These are phyloP conservation scores for Axis porcinus DNA, from an alignment of 2,113 vertebrate genomes.

Conservation along the genomic window DNA sequence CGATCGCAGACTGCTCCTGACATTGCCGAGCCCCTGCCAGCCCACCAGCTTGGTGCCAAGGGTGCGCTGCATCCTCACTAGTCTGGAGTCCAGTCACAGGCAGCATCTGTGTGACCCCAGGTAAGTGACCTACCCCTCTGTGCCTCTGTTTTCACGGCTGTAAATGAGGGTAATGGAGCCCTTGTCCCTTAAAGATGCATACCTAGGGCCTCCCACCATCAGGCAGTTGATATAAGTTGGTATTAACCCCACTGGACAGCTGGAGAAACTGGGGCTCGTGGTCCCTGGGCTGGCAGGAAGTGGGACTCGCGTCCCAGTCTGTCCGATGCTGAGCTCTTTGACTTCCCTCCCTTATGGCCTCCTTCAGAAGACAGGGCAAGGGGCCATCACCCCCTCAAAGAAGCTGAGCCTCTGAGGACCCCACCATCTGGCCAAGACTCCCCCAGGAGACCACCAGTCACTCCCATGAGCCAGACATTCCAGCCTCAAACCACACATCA, in stretches of 20 bases:
- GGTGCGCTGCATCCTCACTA: not conserved
- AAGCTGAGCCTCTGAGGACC: not conserved
- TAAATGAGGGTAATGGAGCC: not conserved
- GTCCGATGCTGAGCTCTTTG: not conserved
- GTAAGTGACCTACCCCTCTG: too few species aligned
- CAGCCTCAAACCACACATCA: accelerated
- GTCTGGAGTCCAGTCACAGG: too few species aligned
- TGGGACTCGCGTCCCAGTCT: not conserved
- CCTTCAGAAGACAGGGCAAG: not conserved
- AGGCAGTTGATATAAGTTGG: not conserved
- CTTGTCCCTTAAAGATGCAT: not conserved
- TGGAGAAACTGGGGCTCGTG: not conserved
- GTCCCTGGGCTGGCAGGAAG: not conserved
- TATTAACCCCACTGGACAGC: not conserved
- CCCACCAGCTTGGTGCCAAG: not conserved
- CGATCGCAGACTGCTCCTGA: accelerated
- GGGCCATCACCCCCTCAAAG: accelerated
- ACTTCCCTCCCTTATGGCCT: not conserved
- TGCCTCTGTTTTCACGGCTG: not conserved
- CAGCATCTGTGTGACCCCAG: not conserved
- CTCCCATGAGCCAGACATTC: accelerated
- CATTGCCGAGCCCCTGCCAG: accelerated
- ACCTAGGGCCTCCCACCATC: not conserved
- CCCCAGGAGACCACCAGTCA: accelerated
- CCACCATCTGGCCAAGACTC: too few species aligned